Conservation (phyloP, 2,797 vertebrate genomes). For the Danio jaintianensis region DNA sequence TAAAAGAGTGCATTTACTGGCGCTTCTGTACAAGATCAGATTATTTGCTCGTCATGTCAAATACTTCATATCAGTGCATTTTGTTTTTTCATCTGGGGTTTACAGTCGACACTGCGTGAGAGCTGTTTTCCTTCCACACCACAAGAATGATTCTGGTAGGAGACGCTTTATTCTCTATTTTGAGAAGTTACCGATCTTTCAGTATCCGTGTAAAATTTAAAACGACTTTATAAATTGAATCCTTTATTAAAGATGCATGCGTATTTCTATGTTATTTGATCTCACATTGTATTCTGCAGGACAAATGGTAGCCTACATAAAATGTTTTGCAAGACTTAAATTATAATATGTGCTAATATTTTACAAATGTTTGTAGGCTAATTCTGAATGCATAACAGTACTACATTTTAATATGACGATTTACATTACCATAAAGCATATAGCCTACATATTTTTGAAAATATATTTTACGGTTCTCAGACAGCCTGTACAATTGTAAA, state of each 20-base stretch:
- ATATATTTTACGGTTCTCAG: neutral
- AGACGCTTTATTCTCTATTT: slow-evolving; percentile 25
- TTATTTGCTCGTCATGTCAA: slow-evolving; percentile 48
- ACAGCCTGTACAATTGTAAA: too few relatives aligned
- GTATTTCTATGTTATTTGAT: too few relatives aligned
- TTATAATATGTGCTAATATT: too few relatives aligned
- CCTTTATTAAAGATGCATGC: too few relatives aligned
- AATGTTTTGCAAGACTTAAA: too few relatives aligned
- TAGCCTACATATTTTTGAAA: neutral
- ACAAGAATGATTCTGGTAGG: slow-evolving; percentile 50
- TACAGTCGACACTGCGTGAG: slow-evolving; percentile 6
- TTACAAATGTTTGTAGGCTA: too few relatives aligned
- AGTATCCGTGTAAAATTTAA: neutral
- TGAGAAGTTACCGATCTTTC: slow-evolving; percentile 40
- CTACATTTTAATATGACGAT: too few relatives aligned
- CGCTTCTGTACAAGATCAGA: slow-evolving; percentile 45
- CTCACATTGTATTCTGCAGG: too few relatives aligned
- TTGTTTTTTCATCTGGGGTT: slow-evolving; percentile 34
- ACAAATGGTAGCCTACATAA: too few relatives aligned
- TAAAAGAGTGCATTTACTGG: slow-evolving; percentile 43
- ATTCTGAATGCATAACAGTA: too few relatives aligned
- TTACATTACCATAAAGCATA: too few relatives aligned
- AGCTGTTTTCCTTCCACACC: slow-evolving; percentile 19
- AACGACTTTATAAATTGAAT: neutral
- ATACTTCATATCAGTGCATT: slow-evolving; percentile 45